Base-by-base conservation (phyloP, 92 coral and sea anemone species). In the Paramuricea clavata region DNA sequence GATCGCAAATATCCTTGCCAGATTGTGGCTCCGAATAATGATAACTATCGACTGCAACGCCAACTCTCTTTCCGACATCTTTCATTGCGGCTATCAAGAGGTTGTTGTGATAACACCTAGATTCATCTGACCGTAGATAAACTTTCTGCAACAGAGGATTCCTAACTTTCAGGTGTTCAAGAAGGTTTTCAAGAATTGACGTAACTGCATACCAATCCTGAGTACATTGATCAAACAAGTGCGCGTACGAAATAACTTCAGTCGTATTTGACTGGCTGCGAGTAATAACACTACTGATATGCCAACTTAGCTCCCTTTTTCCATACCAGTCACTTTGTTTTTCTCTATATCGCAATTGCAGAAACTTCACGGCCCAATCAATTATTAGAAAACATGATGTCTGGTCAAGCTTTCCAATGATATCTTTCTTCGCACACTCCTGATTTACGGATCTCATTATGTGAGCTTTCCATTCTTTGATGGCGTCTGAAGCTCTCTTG, bases 291-390 rank as follows among this genome's bases (percentile, higher is more conserved):
- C 92, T 85, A 69, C 85, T 88, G 33, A 93, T 90, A 59, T 93
- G 93, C 95, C 92, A 93, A 21, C 90, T 93, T 16, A 90, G 84
- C 10, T 90, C 93, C 65, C 95, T 74, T 42, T 93, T 90, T 3
- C 93, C 93, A 36, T 19, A 90, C 95, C 93, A 93, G 73, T 93
- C 94, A 16, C 70, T 67, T 72, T 93, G 93, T 74, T 93, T 93
- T 47, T 93, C 95, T 81, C 93, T 81, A 68, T 91, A 88, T 32
- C 93, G 89, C 36, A 90, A 70, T 88, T 93, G 95, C 71, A 90
- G 71, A 33, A 93, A 91, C 87, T 93, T 93, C 95, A 93, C 90
- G 12, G 95, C 95, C 95, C 93, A 93, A 74, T 93, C 95, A 89
- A 90, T 85, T 30, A 93, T 73, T n/a, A 90, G 56, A 57, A 85